Evolutionary conservation across 1,140 invertebrate species (phyloP).

Genomic region (Leptinotarsa texana): DNA sequence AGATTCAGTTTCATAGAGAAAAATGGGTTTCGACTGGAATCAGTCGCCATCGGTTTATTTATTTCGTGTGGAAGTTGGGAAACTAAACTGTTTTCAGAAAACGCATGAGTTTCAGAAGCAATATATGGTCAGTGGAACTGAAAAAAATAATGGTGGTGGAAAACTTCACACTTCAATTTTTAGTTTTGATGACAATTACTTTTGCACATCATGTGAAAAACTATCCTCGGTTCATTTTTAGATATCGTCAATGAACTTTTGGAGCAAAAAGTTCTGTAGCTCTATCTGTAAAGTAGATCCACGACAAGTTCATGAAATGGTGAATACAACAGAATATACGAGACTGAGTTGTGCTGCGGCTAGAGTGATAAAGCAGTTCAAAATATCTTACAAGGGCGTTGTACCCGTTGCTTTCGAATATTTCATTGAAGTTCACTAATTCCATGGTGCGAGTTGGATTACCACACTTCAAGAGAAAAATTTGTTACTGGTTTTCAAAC

Average conservation of each 20-base stretch:
- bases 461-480: not conserved
- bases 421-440: constrained; percentile 62
- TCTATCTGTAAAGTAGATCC: no score
- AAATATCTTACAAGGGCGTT: constrained; percentile 64
- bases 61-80: not conserved
- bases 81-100: no score
- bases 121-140: no score
- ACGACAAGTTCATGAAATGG: constrained; percentile 66
- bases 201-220: no score
- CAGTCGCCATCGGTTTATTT: not conserved
- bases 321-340: constrained; percentile 80
- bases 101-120: no score
- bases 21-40: not conserved
- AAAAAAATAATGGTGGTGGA: no score
- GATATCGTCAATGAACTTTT: no score
- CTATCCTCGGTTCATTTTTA: no score
- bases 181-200: no score
- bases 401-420: constrained; percentile 62
- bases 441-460: not conserved
- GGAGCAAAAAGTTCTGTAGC: no score
- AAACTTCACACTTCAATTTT: no score
- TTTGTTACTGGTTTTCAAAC: no score
- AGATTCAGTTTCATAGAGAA: not conserved
- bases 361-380: constrained; percentile 69
- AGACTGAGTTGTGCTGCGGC: constrained; percentile 82